phyloP scores from a whole-genome alignment of 1,140 invertebrate species.

The Trachelipus rathkii region DNA sequence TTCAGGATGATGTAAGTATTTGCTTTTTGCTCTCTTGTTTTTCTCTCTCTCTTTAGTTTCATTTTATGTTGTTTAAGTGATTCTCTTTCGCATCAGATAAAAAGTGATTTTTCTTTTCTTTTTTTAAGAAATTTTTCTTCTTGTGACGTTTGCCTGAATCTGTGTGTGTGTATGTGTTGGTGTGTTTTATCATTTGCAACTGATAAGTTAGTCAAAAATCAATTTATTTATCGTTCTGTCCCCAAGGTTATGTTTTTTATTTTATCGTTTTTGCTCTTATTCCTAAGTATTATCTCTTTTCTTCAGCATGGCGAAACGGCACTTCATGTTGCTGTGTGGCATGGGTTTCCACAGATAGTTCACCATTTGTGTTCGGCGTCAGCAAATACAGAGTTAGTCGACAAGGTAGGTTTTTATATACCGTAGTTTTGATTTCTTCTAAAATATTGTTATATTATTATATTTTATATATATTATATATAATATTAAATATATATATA shows the following conservation, averaged over 20 bases:
- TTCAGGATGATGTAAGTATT: conserved; percentile 56
- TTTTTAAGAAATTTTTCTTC: conserved; percentile 19
- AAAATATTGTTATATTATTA: too few relatives aligned
- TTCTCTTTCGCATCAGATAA: too few relatives aligned
- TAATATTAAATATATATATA: too few relatives aligned
- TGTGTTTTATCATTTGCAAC: conserved; percentile 12
- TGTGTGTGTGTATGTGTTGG: conserved; percentile 25
- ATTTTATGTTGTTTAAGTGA: not conserved
- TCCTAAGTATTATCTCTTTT: not conserved
- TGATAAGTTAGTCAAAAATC: not conserved
- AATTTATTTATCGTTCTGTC: not conserved
- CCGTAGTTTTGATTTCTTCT: too few relatives aligned
- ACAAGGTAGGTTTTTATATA: conserved; percentile 50
- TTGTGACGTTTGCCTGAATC: conserved; percentile 20
- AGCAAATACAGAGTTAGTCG: conserved; percentile 50
- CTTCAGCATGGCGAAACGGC: conserved; percentile 56
- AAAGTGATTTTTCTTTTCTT: conserved; percentile 4
- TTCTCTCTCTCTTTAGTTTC: not conserved
- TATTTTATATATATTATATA: too few relatives aligned
- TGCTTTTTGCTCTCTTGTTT: not conserved
- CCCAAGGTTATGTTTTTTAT: not conserved
- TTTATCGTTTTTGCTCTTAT: not conserved
- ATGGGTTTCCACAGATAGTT: conserved; percentile 56
- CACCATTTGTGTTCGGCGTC: conserved; percentile 54
- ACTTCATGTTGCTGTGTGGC: conserved; percentile 58